Evolutionary conservation across 2,113 vertebrate genomes (phyloP).

Genomic region (Lophura nycthemera): DNA sequence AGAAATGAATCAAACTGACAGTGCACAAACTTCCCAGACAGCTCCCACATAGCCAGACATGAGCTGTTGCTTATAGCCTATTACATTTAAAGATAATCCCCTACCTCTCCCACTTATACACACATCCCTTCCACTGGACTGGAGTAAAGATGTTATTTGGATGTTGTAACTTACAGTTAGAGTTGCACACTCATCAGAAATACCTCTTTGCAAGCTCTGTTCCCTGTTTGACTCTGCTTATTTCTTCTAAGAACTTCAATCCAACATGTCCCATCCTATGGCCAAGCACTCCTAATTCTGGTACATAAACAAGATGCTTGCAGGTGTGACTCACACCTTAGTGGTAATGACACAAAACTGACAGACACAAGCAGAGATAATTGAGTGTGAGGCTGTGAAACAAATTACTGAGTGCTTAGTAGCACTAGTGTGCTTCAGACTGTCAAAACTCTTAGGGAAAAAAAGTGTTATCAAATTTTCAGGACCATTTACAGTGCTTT

Average conservation of each 20-base stretch:
- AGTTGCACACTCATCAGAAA: neutral
- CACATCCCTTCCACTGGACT: neutral
- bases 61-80: neutral
- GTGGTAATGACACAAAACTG: conserved; percentile 21
- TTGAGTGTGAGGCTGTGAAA: neutral
- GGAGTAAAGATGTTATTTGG: neutral
- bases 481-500: neutral
- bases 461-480: neutral
- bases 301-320: conserved; percentile 12
- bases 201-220: neutral
- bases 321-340: neutral
- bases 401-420: neutral
- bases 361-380: conserved; percentile 20
- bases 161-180: neutral
- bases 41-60: neutral
- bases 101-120: neutral
- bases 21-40: neutral
- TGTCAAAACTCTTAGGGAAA: neutral
- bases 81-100: neutral
- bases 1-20: neutral
- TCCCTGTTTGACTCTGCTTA: neutral
- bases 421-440: neutral
- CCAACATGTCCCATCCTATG: neutral
- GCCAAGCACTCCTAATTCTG: neutral
- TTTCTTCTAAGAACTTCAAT: neutral